phyloP scores from a whole-genome alignment of 2,797 vertebrate genomes.

The Ambastaia sidthimunki region DNA sequence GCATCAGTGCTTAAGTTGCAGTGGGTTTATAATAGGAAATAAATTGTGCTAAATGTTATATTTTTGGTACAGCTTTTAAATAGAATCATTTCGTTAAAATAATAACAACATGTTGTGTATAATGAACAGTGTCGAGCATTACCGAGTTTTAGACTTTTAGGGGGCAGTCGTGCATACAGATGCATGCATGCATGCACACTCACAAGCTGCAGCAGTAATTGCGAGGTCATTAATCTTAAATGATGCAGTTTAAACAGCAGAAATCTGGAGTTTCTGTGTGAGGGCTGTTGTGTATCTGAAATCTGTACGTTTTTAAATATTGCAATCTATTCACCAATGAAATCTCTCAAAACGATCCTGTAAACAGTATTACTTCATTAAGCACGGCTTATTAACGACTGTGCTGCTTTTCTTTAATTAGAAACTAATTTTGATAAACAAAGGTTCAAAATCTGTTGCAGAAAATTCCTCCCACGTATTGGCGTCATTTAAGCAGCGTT shows the following conservation, averaged over 20 bases:
- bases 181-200: neutral
- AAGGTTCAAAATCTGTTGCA: neutral
- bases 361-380: constrained; percentile 28
- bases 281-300: too few species aligned
- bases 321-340: neutral
- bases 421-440: neutral
- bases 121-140: neutral
- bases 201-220: neutral
- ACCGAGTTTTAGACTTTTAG: neutral
- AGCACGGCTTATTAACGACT: neutral
- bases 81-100: neutral
- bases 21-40: neutral
- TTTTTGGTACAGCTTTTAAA: neutral
- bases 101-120: neutral
- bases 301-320: too few species aligned
- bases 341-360: constrained; percentile 21
- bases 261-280: too few species aligned
- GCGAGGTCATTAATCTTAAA: too few species aligned
- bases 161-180: neutral
- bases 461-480: neutral
- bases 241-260: too few species aligned
- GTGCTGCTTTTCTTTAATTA: constrained; percentile 10
- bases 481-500: neutral
- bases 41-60: neutral
- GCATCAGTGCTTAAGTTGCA: neutral